Evolutionary conservation across 1,140 invertebrate species (phyloP), one percentile per base, ranked within the genome.

Genomic region (Drosophila carrolli): DNA sequence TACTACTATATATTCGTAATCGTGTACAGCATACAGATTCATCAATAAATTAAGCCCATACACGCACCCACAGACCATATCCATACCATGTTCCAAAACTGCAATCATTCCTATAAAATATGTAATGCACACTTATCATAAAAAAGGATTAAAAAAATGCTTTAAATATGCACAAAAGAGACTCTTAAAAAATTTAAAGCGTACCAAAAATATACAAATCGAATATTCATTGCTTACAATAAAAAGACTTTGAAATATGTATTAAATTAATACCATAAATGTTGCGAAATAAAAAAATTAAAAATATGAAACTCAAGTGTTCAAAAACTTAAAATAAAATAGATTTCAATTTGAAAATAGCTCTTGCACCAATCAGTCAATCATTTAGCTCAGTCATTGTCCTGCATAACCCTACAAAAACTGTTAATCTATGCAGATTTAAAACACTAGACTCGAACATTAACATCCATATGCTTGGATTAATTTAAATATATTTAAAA

Each of bases 21-120:
- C 72, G 62, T 82, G 79, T 82, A 78, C 62, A 82, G 80, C 63
- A 74, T 79, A 75, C 41, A 71, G 50, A 71, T 50, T 44, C 57
- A 78, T 77, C 57, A 63, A 68, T 75, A 62, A 60, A 59, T 57
- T 41, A 68, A 79, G 57, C 63, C 68, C 58, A 50, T 63, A 71
- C 37, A 71, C 37, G 54, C 27, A 29, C 58, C 14, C 19, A 72
- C 40, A 37, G 37, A 68, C 60, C 47, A 68, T 43, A 11, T 13
- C 11, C 27, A 27, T 11, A 14, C 11, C 53, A 67, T 50, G 16
- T 44, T 19, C 14, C 43, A 19, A 44, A 40, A 38, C 10, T 47
- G 40, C 40, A 32, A 58, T 55, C 41, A 56, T 56, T 56, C 11
- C 48, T 41, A 46, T 40, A 48, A 27, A 29, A 54, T 32, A 13